Base-by-base conservation (phyloP, 2,888 invertebrate species). In the Byasa hedistus region DNA sequence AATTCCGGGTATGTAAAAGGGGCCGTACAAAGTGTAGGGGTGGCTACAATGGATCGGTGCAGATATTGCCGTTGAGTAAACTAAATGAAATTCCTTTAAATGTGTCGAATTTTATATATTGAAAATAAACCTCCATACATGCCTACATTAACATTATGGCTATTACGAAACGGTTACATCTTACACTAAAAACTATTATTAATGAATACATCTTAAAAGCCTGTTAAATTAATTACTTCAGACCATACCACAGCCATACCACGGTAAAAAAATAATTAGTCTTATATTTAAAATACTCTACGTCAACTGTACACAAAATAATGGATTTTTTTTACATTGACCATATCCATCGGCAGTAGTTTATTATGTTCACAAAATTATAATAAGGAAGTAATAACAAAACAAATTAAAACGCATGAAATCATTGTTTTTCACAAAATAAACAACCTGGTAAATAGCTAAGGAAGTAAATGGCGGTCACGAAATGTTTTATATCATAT, bases 1-100 rank as follows among this genome's bases (percentile, higher is more conserved):
- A 80, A 80, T 79, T 74, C 77, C 75, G 74, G 76, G 76, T 77
- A 76, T 76, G 75, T 76, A 72, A 74, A 73, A 71, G 68, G 73
- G 70, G 78, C 76, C 78, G 77, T 75, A 75, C 70, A 71, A 71
- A 69, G 66, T 71, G 57, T 55, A 72, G 70, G 71, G 75, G 69
- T 70, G 66, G 68, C 71, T 70, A 75, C 68, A 65, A 65, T 63
- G 56, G 67, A 60, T 60, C 59, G 67, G 51, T 58, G 66, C 62
- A 67, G 67, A 67, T 64, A 63, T 59, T 63, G 62, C 56, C 59
- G 59, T 55, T 55, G 59, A 67, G 56, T 63, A 55, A 60, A 63
- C 67, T 60, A 67, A 67, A 67, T 67, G 67, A 67, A 67, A 67
- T 67, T 67, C 67, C 67, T 63, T 67, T 44, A 60, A 62, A 57